Base-by-base conservation (phyloP, 2,113 vertebrate species). In the Rhinolophus ferrumequinum region DNA sequence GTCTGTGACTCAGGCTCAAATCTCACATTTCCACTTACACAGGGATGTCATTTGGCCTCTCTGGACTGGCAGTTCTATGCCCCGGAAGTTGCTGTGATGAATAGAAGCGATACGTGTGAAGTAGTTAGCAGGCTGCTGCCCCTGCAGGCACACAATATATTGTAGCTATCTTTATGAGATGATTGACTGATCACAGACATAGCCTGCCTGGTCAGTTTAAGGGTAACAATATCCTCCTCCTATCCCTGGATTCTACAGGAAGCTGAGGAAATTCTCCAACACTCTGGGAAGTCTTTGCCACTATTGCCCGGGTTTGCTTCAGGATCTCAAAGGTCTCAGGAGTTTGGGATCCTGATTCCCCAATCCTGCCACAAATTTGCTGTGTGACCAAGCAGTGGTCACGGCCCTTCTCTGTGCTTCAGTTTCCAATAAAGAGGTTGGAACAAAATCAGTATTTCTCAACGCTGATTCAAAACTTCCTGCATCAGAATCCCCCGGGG, bases 101-200 rank as follows among this genome's bases (percentile, higher is more conserved):
- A 6, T 6, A 33, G 75, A 16, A 24, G 18, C 12, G 38, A 47
- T 2, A 5, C 21, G 2, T 15, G 35, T 56, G 41, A 15, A 60
- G 22, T 9, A 19, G n/a, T 12, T 4, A 9, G 24, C 19, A 22
- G 47, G 14, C 41, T 3, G 2, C 2, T 22, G 38, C 16, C 0
- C 11, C 52, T 8, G 24, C 18, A 62, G 56, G 15, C 2, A 15
- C 19, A 5, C 0, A 1, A 13, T 14, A 11, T 14, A 3, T 2
- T 6, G 56, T 14, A 38, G 86, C 58, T 10, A 0, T 28, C 58
- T 44, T 4, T 21, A 2, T 11, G 16, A 11, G 2, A 50, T 5
- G 6, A 47, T 24, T 22, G 60, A 2, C 5, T 10, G 54, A 8
- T 35, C 26, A 10, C 16, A 66, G 82, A 22, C n/a, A 30, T 0